Conservation (phyloP, 1,140 invertebrate genomes). For the Diprion similis region DNA sequence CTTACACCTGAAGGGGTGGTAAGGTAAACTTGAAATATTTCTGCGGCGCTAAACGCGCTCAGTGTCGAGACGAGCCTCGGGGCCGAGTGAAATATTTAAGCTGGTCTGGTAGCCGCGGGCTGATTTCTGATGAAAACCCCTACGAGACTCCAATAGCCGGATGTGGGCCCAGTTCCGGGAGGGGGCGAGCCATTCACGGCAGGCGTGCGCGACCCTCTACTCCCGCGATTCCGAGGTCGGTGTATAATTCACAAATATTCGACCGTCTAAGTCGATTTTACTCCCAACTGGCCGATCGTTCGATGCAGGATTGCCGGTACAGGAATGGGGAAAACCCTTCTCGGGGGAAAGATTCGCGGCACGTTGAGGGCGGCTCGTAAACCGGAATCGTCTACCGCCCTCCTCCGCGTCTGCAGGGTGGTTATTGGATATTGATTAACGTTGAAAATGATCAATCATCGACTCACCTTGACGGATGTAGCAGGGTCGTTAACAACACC, state of each 20-base stretch:
- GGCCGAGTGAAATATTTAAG: constrained; percentile 47
- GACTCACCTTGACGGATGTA: constrained; percentile 57
- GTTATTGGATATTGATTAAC: background rate
- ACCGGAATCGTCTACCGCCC: too few relatives aligned
- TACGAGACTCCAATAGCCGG: constrained; percentile 27
- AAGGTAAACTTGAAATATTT: background rate
- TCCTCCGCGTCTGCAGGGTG: too few relatives aligned
- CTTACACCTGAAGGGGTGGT: background rate
- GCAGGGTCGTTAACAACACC: constrained; percentile 56
- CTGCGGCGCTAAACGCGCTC: background rate
- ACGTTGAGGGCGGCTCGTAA: too few relatives aligned
- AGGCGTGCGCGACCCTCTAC: background rate
- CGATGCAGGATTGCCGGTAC: too few relatives aligned
- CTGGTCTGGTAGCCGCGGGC: constrained; percentile 42
- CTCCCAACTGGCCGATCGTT: too few relatives aligned
- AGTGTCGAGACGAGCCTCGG: constrained; percentile 13
- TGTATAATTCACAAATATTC: background rate
- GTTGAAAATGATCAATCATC: background rate
- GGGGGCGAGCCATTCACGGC: constrained; percentile 19
- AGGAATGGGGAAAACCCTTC: too few relatives aligned
- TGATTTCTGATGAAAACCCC: constrained; percentile 47
- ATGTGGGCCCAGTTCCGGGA: background rate
- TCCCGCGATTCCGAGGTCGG: background rate
- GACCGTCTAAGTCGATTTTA: background rate
- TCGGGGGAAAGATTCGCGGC: too few relatives aligned